Evolutionary conservation across 2,888 invertebrate species (phyloP), one percentile per base, ranked within the genome.

Genomic region (Drosophila emarginata): DNA sequence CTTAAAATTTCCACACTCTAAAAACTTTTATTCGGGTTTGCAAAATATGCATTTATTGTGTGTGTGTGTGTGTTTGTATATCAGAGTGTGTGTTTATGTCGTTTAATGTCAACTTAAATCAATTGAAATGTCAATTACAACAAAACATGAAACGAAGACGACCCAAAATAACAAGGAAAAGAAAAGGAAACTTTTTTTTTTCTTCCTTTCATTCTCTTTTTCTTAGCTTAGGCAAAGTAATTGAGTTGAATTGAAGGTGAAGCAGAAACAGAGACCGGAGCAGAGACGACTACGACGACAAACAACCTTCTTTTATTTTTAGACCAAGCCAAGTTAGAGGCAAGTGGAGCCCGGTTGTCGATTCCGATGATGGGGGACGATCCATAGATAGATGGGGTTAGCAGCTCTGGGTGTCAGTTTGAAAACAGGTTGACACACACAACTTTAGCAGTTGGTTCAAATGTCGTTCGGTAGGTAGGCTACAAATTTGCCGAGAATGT

Each of bases 91-190:
- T 78, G 81, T 59, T 66, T 78, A 70, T 77, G 80, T 62, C 79
- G 69, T 59, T 79, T 81, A 81, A 86, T 86, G 81, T 79, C 81
- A 82, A 83, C 87, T 86, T 79, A 83, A 82, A 79, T 82, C 80
- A 86, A 82, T 82, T 86, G 76, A 82, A 82, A 82, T 81, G 83
- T 78, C 86, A 82, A 79, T 86, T 82, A 85, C 86, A 82, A 72
- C 63, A 69, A 82, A 76, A 85, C 79, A 81, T 72, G 72, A 74
- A 76, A 69, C 67, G 72, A 69, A 75, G 40, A 67, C 58, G 54
- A 36, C 56, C 72, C n/a, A 32, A 53, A 59, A 54, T 40, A 32
- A 73, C 61, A 53, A 51, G 59, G 21, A 56, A 40, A 45, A 39
- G 5, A 67, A 59, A 58, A n/a, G n/a, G n/a, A 67, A 78, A 39